Base-by-base conservation (phyloP, 2,797 vertebrate genomes). In the Zalophus californianus region DNA sequence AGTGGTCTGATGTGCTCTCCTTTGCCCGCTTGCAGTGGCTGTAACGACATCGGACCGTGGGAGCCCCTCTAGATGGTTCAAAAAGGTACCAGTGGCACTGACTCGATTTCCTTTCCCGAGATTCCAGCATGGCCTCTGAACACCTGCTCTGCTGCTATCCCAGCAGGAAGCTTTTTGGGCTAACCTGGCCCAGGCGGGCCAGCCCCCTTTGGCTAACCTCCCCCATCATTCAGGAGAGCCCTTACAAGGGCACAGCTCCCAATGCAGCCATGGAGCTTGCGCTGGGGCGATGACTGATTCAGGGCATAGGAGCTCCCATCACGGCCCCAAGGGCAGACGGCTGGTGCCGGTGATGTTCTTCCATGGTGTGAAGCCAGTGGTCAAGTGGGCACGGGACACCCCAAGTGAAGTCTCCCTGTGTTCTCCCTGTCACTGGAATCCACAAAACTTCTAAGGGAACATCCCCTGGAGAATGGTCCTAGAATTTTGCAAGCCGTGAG, bases 401-500 rank as follows among this genome's bases (percentile, higher is more conserved):
- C 94, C 96, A 88, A 93, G 94, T 85, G 96, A 97, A 96, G 97
- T 92, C 70, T 96, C 92, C 95, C 96, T 32, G 16, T 87, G 88
- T 98, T 98, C 97, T 97, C 97, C 97, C 96, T 98, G 96, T 98
- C 98, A 97, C 93, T 89, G 94, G 97, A 97, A 98, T 98, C 97
- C 98, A 97, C 88, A 96, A 96, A 97, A 96, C 98, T 97, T 97
- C 97, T 97, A 95, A 95, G 97, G 95, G 97, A 98, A 94, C 92
- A 95, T 91, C 92, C 97, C 98, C 97, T 97, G 96, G 98, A 97
- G 98, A 98, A 96, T 88, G 96, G 97, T 95, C 92, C 70, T 96
- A 96, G 97, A 98, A 96, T 98, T 98, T 98, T 98, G 98, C 98
- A 98, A 98, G 97, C 98, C 98, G 97, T 97, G 96, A 98, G 97